A percentile compares a stretch with the other conserved stretches of the same genome.
These are phyloP conservation scores for Cavia porcellus DNA, from an alignment of 2,113 vertebrate genomes.

Conservation along the genomic window DNA sequence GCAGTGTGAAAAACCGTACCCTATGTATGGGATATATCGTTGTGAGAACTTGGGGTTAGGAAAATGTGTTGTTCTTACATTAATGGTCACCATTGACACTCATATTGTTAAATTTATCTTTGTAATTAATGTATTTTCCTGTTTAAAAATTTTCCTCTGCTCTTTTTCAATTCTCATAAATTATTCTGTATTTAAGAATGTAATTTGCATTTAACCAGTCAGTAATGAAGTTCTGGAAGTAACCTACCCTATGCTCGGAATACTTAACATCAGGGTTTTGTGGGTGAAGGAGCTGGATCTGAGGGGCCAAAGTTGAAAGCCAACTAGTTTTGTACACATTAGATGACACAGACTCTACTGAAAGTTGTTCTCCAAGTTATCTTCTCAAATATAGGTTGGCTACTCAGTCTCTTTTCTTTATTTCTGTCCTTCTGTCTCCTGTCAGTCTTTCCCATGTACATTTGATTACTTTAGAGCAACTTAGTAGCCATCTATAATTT, in stretches of 20 bases:
- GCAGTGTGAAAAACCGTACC: neutral
- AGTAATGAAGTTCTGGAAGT: constrained; percentile 22
- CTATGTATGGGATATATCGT: neutral
- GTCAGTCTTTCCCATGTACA: too few relatives aligned
- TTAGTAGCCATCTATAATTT: neutral
- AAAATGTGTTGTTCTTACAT: constrained; percentile 19
- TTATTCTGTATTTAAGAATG: constrained; percentile 21
- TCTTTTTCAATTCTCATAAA: neutral
- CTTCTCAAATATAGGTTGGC: neutral
- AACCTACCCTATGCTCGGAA: neutral
- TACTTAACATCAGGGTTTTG: neutral
- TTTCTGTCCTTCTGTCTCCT: neutral
- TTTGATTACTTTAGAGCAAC: neutral
- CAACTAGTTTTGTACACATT: neutral
- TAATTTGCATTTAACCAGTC: neutral
- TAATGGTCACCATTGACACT: neutral
- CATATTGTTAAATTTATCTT: neutral
- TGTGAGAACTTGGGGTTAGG: neutral
- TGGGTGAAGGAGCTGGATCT: neutral
- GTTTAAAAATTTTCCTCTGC: neutral
- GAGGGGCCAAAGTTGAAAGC: neutral
- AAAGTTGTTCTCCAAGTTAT: neutral
- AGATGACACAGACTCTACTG: neutral
- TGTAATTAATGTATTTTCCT: constrained; percentile 15
- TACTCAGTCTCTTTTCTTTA: neutral